These are phyloP conservation scores for Lasioglossum zephyrum DNA, from an alignment of 2,888 invertebrate species.

Conservation along the genomic window DNA sequence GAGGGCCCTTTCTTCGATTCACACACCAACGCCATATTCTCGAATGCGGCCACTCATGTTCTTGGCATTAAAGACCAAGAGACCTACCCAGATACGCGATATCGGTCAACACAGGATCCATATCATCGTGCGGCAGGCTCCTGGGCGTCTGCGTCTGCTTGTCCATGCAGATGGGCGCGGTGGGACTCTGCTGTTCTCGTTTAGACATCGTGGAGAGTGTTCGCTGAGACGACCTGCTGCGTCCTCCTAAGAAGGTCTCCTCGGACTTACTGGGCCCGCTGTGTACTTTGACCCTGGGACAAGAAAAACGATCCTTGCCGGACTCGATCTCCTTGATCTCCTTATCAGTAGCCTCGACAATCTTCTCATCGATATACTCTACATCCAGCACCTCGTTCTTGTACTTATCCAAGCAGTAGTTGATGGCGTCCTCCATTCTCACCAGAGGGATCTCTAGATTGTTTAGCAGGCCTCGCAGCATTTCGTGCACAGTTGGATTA, in stretches of 20 bases:
- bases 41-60: too few relatives aligned
- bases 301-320: background rate
- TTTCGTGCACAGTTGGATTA: constrained; percentile 78
- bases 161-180: constrained; percentile 11
- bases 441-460: constrained; percentile 84
- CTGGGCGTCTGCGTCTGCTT: constrained; percentile 88
- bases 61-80: too few relatives aligned
- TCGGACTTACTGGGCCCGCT: background rate
- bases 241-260: too few relatives aligned
- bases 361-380: constrained; percentile 84
- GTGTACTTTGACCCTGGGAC: fast-evolving
- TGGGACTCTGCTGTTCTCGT: background rate
- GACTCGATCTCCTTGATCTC: background rate
- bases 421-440: constrained; percentile 85
- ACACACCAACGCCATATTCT: too few relatives aligned
- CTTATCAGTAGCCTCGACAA: constrained; percentile 41
- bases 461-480: constrained; percentile 84
- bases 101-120: constrained; percentile 83
- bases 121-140: constrained; percentile 86
- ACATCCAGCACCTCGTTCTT: constrained; percentile 86
- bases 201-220: background rate
- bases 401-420: constrained; percentile 86
- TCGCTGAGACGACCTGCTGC: too few relatives aligned
- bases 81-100: constrained; percentile 82
- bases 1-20: too few relatives aligned